These are phyloP conservation scores for Sanderia malayensis DNA, from an alignment of 30 jellyfish, hydroid and myxozoan genomes.

Conservation along the genomic window DNA sequence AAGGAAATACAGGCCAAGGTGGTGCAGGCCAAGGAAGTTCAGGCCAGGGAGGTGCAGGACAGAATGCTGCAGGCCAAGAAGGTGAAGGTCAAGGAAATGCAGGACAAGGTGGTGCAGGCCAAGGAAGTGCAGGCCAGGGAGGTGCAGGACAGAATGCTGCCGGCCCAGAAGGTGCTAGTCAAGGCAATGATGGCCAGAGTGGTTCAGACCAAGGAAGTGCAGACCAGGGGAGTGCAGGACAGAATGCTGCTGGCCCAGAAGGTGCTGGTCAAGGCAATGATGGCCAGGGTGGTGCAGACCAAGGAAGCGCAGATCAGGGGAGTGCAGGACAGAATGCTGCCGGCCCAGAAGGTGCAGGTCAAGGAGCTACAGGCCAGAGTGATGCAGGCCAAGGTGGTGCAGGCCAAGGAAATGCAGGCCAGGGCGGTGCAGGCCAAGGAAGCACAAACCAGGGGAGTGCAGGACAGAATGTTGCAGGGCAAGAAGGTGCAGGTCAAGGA, in stretches of 20 bases:
- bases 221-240: not conserved
- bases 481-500: slow-evolving; percentile 1
- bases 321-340: not conserved
- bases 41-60: slow-evolving; percentile 34
- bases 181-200: slow-evolving; percentile 17
- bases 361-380: no score
- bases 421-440: not conserved
- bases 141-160: slow-evolving; percentile 44
- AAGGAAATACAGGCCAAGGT: slow-evolving; percentile 33
- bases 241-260: slow-evolving; percentile 35
- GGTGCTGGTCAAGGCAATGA: slow-evolving; percentile 7
- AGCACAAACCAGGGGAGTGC: slow-evolving; percentile 13
- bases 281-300: slow-evolving; percentile 11
- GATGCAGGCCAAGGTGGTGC: not conserved
- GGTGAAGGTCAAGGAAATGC: slow-evolving; percentile 34
- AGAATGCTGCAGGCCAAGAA: not conserved
- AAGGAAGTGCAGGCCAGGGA: no score
- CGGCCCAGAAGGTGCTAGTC: slow-evolving; percentile 34
- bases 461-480: slow-evolving; percentile 16
- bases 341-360: not conserved
- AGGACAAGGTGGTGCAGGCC: slow-evolving; percentile 38
- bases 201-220: slow-evolving; percentile 44
- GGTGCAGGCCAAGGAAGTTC: slow-evolving; percentile 37
- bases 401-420: not conserved
- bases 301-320: slow-evolving; percentile 22